These are phyloP conservation scores for Lutjanus erythropterus DNA, from an alignment of 2,113 vertebrate genomes.

Conservation along the genomic window DNA sequence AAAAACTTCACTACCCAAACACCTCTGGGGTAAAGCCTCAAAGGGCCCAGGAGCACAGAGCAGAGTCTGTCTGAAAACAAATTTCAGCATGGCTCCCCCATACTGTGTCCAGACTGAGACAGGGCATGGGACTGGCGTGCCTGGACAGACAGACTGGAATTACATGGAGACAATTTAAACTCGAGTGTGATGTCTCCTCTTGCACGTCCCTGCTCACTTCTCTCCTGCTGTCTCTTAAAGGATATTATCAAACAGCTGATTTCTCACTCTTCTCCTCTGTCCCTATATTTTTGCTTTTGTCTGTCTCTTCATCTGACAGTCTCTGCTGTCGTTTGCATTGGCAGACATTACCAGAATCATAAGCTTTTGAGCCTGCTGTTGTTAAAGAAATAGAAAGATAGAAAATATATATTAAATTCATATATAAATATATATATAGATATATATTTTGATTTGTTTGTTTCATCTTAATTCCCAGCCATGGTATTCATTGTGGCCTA, in stretches of 20 bases:
- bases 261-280: constrained; percentile 5
- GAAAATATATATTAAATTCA: constrained; percentile 72
- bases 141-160: constrained; percentile 10
- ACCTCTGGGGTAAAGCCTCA: constrained; percentile 17
- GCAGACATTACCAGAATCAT: constrained; percentile 79
- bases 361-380: constrained; percentile 82
- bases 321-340: constrained; percentile 74
- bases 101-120: neutral
- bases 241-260: constrained; percentile 10
- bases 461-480: constrained; percentile 83
- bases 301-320: constrained; percentile 11
- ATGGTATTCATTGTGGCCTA: constrained; percentile 87
- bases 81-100: neutral
- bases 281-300: neutral
- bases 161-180: constrained; percentile 18
- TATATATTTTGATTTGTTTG: constrained; percentile 68
- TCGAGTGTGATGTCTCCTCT: constrained; percentile 43
- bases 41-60: constrained; percentile 3
- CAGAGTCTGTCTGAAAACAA: neutral
- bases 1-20: constrained; percentile 11
- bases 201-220: constrained; percentile 55
- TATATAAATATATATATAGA: constrained; percentile 66
- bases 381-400: constrained; percentile 75
- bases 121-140: neutral
- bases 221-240: constrained; percentile 14